Evolutionary conservation across 1,140 invertebrate genomes (phyloP).

Genomic region (Protaetia brevitarsis): DNA sequence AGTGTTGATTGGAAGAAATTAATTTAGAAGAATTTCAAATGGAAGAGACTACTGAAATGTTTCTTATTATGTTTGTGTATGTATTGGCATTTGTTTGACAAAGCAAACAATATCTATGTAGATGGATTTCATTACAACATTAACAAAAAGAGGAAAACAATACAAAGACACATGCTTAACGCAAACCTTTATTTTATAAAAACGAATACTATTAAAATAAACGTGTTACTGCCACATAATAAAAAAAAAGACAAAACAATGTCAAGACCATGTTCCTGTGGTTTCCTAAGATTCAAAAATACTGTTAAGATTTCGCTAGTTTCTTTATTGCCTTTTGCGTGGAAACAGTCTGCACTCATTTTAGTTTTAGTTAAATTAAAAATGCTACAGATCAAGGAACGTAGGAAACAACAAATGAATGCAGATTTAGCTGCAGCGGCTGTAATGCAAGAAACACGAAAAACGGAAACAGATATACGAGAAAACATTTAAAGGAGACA

Average conservation of each 20-base stretch:
- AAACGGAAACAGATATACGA: slow-evolving; percentile 4
- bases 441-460: slow-evolving; percentile 9
- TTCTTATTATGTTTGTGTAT: no score
- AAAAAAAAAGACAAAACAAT: background rate
- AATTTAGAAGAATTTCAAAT: no score
- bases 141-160: background rate
- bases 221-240: background rate
- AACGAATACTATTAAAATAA: slow-evolving; percentile 3
- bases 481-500: slow-evolving; percentile 7
- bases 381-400: background rate
- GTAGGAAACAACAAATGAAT: background rate
- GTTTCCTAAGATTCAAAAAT: background rate
- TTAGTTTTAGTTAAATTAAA: no score
- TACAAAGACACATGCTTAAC: slow-evolving; percentile 11
- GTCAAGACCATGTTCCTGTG: background rate
- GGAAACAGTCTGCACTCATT: slow-evolving; percentile 10
- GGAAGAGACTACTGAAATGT: no score
- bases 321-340: background rate
- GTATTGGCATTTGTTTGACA: slow-evolving; percentile 3
- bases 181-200: background rate
- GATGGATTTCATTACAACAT: background rate
- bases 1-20: background rate
- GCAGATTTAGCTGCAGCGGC: background rate
- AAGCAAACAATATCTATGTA: background rate
- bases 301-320: background rate